Conservation (phyloP, 2,888 invertebrate species). For the Bombylius major region DNA sequence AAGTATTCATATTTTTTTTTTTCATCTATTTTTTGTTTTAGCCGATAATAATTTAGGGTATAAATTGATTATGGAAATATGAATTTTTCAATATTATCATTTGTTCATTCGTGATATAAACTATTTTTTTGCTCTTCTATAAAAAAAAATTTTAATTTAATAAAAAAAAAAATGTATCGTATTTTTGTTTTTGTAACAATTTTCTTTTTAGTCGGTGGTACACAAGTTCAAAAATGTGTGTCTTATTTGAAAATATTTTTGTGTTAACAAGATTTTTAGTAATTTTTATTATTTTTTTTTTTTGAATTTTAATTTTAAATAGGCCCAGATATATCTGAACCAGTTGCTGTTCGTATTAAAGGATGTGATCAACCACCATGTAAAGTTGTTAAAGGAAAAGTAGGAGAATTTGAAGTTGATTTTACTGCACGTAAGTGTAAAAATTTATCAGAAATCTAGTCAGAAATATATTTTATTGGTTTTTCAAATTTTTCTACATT, state of each 20-base stretch:
- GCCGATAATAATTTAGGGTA: no score
- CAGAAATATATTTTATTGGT: no score
- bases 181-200: not conserved
- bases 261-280: no score
- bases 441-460: not conserved
- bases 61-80: no score
- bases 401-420: constrained; percentile 24
- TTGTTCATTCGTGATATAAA: no score
- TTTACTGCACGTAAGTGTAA: constrained; percentile 24
- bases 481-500: no score
- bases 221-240: not conserved
- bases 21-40: no score
- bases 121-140: no score
- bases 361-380: constrained; percentile 27
- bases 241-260: not conserved
- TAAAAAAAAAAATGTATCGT: not conserved
- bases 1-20: no score
- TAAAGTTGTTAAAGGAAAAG: constrained; percentile 22
- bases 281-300: no score
- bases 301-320: not conserved
- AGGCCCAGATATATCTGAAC: constrained; percentile 6
- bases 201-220: not conserved
- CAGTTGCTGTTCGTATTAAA: constrained; percentile 20
- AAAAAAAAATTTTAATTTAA: no score
- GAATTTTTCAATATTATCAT: no score